Evolutionary conservation across 2,113 vertebrate species (phyloP).

Genomic region (Ploceus nigricollis): DNA sequence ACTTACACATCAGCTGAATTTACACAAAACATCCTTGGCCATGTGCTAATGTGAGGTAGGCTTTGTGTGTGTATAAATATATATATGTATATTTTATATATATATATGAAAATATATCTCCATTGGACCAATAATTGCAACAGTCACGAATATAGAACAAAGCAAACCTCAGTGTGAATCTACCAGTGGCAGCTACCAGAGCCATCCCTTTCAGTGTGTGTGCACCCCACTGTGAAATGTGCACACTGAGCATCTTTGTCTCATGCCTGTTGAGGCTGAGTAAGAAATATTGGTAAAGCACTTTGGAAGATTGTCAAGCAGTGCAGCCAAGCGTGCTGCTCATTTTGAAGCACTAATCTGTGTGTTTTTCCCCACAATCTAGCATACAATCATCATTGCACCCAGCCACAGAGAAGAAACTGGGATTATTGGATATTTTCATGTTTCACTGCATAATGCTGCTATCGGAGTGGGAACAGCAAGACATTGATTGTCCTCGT

Average conservation of each 20-base stretch:
- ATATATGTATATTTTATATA: no score
- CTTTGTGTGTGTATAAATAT: neutral
- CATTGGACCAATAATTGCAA: neutral
- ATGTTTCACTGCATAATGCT: neutral
- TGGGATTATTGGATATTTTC: neutral
- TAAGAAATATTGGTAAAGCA: neutral
- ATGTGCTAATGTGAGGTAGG: fast-evolving
- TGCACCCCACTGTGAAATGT: neutral
- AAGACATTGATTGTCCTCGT: neutral
- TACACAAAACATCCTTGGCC: neutral
- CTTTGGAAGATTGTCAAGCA: neutral
- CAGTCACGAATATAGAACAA: neutral
- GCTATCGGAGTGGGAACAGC: neutral
- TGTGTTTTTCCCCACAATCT: neutral
- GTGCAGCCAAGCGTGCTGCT: neutral
- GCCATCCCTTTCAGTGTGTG: neutral
- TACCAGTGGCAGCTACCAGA: neutral
- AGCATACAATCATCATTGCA: neutral
- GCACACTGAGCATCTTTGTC: neutral
- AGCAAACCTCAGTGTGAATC: neutral
- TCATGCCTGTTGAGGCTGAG: neutral
- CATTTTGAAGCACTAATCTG: neutral
- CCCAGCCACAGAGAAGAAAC: neutral
- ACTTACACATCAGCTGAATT: neutral
- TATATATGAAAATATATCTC: neutral